phyloP scores from a whole-genome alignment of 2,797 vertebrate species.

The Poeciliopsis gracilis region DNA sequence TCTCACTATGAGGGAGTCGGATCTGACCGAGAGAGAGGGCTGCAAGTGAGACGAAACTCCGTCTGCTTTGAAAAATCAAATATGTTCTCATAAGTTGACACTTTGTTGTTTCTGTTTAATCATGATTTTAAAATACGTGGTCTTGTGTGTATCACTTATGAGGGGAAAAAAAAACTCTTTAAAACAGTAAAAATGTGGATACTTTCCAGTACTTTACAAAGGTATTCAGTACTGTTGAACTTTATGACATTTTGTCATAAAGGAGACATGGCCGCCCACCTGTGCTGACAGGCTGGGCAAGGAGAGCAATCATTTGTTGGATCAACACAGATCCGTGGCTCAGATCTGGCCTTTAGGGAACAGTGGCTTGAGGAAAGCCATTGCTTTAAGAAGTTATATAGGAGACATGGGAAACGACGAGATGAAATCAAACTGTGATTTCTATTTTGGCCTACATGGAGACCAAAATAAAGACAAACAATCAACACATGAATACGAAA shows the following conservation, averaged over 20 bases:
- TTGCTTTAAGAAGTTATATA: neutral
- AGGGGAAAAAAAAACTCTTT: neutral
- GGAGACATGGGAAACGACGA: neutral
- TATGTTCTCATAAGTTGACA: neutral
- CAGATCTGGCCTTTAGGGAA: neutral
- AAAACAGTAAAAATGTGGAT: neutral
- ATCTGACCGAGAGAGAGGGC: slow-evolving; percentile 1
- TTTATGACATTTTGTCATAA: neutral
- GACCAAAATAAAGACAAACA: no score
- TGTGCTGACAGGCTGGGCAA: neutral
- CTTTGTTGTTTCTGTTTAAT: neutral
- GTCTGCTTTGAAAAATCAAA: neutral
- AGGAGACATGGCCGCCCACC: neutral
- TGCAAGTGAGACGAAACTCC: neutral
- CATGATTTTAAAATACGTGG: neutral
- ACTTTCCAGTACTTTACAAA: neutral
- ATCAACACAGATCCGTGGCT: neutral
- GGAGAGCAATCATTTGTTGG: neutral
- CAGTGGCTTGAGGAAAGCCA: neutral
- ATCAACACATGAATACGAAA: neutral
- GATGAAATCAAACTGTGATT: neutral
- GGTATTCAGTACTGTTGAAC: neutral
- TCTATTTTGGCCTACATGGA: neutral
- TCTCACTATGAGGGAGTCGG: neutral
- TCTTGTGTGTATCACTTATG: neutral